phyloP scores from a whole-genome alignment of 1,140 invertebrate species.

The Drosophila malerkotliana region DNA sequence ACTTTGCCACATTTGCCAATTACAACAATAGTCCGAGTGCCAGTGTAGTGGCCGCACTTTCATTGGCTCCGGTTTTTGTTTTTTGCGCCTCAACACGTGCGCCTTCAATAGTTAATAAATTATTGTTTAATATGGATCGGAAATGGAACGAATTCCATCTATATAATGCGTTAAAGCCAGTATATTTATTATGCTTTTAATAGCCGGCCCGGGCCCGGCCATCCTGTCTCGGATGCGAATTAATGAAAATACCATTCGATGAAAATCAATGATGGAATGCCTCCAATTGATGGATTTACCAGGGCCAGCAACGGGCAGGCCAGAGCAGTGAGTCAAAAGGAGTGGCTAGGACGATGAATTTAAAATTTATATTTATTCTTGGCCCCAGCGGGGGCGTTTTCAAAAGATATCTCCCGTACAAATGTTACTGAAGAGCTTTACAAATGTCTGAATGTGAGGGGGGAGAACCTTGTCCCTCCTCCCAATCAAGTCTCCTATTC shows the following conservation, averaged over 20 bases:
- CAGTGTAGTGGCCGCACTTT: not conserved
- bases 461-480: not conserved
- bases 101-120: conserved; percentile 67
- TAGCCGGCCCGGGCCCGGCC: conserved; percentile 6
- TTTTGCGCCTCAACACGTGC: conserved; percentile 28
- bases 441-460: conserved; percentile 1
- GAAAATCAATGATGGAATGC: conserved; percentile 53
- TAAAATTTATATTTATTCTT: conserved; percentile 24
- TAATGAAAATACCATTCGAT: conserved; percentile 42
- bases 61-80: conserved; percentile 18
- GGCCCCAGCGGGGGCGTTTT: conserved; percentile 5
- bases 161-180: conserved; percentile 17
- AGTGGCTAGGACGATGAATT: conserved; percentile 12
- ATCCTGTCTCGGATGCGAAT: conserved; percentile 32
- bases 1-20: conserved; percentile 44
- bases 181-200: conserved; percentile 48
- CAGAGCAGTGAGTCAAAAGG: not conserved
- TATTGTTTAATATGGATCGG: conserved; percentile 63
- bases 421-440: too few species aligned
- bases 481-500: not conserved
- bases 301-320: not conserved
- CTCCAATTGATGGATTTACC: conserved; percentile 62
- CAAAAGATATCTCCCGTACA: conserved; percentile 24
- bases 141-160: conserved; percentile 39
- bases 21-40: conserved; percentile 1